Base-by-base conservation (phyloP, 2,888 invertebrate genomes). In the Diabrotica balteata region DNA sequence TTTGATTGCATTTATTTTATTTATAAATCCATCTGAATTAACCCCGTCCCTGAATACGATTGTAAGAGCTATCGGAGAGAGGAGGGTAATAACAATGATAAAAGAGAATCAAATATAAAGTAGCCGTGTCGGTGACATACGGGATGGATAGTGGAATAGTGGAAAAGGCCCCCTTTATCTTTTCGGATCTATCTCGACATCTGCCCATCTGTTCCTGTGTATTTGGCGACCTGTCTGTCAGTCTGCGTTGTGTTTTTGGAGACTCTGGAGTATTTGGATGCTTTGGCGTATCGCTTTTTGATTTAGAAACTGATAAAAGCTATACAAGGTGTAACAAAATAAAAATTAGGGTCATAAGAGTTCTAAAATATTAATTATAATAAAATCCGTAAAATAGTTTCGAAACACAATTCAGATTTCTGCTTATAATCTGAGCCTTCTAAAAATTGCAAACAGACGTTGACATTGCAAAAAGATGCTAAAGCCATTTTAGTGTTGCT, bases 81-180 rank as follows among this genome's bases (percentile, higher is more conserved):
- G 22, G 11, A 50, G 22, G 8, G 17, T 57, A 44, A 68, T 66
- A 68, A 72, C 74, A 72, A 77, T 77, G 77, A 78, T 77, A 78
- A 78, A 78, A 76, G 77, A 75, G 77, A 76, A 76, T 78, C 77
- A 75, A 77, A 78, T 78, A 76, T 74, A 77, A 78, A 78, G 76
- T 76, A 74, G 78, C 76, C 76, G 77, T 78, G 76, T 78, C 78
- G 77, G 77, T 76, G 76, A 76, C 63, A 64, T 64, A 76, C 73
- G 73, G 74, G 73, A 75, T 69, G 71, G 72, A 70, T 53, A 55
- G 55, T 43, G 44, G 45, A 44, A 55, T 55, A 55, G 57, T 63
- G 67, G 71, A 69, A 61, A 64, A 69, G 66, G 65, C 52, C 53
- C 75, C 75, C 73, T 75, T 77, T 77, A 78, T 76, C 75, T 76